A percentile compares a stretch with the other conserved stretches of the same genome.
phyloP scores from a whole-genome alignment of 2,888 invertebrate species.

The Chloroclystis v-ata region DNA sequence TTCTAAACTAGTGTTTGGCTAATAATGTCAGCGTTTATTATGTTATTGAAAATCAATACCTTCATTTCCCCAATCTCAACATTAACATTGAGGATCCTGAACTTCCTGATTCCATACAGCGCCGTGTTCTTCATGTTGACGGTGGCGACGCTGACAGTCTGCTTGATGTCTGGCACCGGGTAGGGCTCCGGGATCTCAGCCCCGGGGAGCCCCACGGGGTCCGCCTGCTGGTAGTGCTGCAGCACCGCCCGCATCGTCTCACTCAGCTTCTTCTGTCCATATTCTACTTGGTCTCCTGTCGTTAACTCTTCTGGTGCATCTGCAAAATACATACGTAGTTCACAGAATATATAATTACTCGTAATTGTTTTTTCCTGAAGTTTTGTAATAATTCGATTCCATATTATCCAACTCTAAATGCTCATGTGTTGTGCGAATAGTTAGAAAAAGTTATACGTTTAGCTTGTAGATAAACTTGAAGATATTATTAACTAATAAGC shows the following conservation, averaged over 20 bases:
- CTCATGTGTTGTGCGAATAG: no score
- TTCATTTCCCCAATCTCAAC: conserved; percentile 86
- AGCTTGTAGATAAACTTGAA: no score
- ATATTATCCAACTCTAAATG: no score
- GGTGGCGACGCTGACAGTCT: conserved; percentile 83
- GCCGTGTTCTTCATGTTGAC: conserved; percentile 84
- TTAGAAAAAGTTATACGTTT: no score
- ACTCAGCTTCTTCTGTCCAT: conserved; percentile 83
- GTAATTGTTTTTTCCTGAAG: no score
- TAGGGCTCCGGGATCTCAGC: conserved; percentile 89
- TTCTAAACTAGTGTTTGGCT: no score
- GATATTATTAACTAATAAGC: no score
- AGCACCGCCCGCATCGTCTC: conserved; percentile 83
- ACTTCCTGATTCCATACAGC: conserved; percentile 87
- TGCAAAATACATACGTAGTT: conserved; percentile 9
- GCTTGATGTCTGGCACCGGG: conserved; percentile 85
- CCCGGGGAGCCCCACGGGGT: conserved; percentile 89
- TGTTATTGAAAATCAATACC: no score
- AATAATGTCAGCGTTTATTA: no score
- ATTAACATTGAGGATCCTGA: conserved; percentile 83
- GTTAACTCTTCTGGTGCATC: conserved; percentile 32
- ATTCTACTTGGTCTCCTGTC: conserved; percentile 32
- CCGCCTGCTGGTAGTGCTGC: conserved; percentile 88
- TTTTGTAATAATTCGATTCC: no score
- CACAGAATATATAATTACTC: no score